Evolutionary conservation across 2,113 vertebrate species (phyloP).

Genomic region (Anolis sagrei): DNA sequence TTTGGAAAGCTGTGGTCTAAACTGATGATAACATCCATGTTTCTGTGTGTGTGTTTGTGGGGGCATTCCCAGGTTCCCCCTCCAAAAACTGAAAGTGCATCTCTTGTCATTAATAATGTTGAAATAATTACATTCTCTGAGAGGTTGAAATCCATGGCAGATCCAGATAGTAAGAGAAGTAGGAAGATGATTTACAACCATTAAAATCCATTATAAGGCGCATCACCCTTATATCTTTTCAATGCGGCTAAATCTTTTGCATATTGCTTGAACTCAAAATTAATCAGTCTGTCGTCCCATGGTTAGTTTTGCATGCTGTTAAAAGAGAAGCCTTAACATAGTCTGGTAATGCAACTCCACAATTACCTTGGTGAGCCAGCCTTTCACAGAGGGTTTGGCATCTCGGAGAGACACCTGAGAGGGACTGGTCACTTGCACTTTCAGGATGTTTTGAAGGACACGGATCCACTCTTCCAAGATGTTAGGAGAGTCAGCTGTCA

Average conservation of each 20-base stretch:
- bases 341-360: not conserved
- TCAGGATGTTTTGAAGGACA: conserved; percentile 87
- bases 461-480: conserved; percentile 93
- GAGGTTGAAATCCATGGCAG: no score
- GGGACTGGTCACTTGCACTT: conserved; percentile 82
- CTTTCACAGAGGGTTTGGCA: conserved; percentile 82
- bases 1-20: no score
- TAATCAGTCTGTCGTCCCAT: conserved; percentile 15
- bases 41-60: no score
- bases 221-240: not conserved
- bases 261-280: not conserved
- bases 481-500: conserved; percentile 90
- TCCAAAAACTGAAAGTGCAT: no score
- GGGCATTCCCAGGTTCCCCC: no score
- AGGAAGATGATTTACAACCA: not conserved
- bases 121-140: no score
- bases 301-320: not conserved
- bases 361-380: conserved; percentile 90
- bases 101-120: no score
- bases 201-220: conserved; percentile 2
- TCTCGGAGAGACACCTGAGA: conserved; percentile 71
- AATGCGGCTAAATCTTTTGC: not conserved
- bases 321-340: not conserved
- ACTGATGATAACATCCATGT: no score
- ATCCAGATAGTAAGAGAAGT: no score